Percentiles rank a stretch among this genome's conserved stretches.
Evolutionary conservation across 2,113 vertebrate genomes (phyloP).

Genomic region (Speoplatyrhinus poulsoni): DNA sequence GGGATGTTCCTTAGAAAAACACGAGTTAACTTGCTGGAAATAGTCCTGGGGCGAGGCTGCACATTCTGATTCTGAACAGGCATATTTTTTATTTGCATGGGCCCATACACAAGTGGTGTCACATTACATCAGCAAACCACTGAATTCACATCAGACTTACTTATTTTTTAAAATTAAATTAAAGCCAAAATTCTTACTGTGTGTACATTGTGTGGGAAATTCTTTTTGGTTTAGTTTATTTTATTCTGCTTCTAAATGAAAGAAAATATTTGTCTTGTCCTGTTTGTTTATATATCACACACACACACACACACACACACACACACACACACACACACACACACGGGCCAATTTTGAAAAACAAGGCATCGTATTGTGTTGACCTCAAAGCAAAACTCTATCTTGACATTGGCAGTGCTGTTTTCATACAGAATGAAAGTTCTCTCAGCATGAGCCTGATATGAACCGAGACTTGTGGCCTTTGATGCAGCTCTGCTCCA

Average conservation of each 20-base stretch:
- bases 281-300: background rate
- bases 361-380: slow-evolving; percentile 8
- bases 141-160: no score
- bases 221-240: no score
- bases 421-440: slow-evolving; percentile 6
- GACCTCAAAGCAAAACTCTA: slow-evolving; percentile 13
- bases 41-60: slow-evolving; percentile 18
- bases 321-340: background rate
- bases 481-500: slow-evolving; percentile 35
- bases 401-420: slow-evolving; percentile 5
- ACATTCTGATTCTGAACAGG: background rate
- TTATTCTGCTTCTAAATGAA: no score
- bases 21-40: slow-evolving; percentile 38
- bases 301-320: background rate
- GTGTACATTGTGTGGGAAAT: background rate
- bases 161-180: no score
- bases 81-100: no score
- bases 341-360: background rate
- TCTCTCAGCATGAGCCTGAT: slow-evolving; percentile 10
- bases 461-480: background rate
- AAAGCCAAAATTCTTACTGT: background rate
- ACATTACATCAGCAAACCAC: no score
- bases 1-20: slow-evolving; percentile 14
- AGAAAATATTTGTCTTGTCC: no score
- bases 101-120: no score